These are phyloP conservation scores for Danionella cerebrum DNA, from an alignment of 2,113 vertebrate species.

Conservation along the genomic window DNA sequence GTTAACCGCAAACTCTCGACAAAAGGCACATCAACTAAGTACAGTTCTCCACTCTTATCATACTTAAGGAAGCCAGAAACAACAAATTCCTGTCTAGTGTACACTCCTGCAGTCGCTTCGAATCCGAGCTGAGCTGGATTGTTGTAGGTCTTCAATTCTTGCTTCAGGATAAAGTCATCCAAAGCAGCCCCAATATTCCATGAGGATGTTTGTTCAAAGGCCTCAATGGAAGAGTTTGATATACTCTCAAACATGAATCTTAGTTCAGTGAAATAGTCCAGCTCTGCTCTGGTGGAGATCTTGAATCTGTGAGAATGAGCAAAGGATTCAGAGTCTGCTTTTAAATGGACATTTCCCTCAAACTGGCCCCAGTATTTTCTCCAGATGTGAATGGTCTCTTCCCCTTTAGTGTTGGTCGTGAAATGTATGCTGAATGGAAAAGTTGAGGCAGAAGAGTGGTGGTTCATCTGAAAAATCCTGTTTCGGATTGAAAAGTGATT, in stretches of 20 bases:
- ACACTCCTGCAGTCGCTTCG: slow-evolving; percentile 61
- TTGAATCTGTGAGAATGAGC: slow-evolving; percentile 78
- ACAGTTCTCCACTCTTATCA: slow-evolving; percentile 78
- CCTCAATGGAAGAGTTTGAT: slow-evolving; percentile 65
- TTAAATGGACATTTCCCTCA: slow-evolving; percentile 77
- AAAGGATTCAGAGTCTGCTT: slow-evolving; percentile 77
- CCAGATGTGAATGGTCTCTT: slow-evolving; percentile 67
- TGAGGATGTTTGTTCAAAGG: slow-evolving; percentile 69
- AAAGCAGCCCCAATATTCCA: slow-evolving; percentile 74
- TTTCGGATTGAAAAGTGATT: slow-evolving; percentile 72
- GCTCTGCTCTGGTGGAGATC: slow-evolving; percentile 66
- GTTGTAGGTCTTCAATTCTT: slow-evolving; percentile 77
- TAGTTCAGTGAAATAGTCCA: slow-evolving; percentile 56
- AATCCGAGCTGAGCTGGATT: slow-evolving; percentile 66
- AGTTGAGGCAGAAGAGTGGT: slow-evolving; percentile 60
- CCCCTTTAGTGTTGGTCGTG: slow-evolving; percentile 69
- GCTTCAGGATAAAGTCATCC: slow-evolving; percentile 72
- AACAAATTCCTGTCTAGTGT: slow-evolving; percentile 70
- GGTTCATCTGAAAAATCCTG: slow-evolving; percentile 70
- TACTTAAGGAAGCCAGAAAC: slow-evolving; percentile 78
- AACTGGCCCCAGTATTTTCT: slow-evolving; percentile 75
- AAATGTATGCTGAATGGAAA: slow-evolving; percentile 75
- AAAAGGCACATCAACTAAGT: slow-evolving; percentile 72
- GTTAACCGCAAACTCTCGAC: slow-evolving; percentile 63
- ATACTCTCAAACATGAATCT: slow-evolving; percentile 71